A percentile compares a stretch with the other conserved stretches of the same genome.
Conservation (phyloP, 2,113 vertebrate species). For the Rhinogobius similis region DNA sequence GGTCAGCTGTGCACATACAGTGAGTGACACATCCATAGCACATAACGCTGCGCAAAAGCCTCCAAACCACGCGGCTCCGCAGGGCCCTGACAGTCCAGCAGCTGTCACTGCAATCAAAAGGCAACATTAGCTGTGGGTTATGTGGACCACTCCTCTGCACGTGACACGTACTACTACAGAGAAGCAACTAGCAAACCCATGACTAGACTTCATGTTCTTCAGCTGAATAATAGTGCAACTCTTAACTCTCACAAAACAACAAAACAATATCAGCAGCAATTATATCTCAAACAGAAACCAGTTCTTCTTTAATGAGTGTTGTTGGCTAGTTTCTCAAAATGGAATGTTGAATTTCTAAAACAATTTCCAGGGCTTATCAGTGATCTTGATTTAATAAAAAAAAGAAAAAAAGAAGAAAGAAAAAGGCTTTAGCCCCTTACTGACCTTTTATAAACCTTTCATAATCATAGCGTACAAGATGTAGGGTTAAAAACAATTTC, state of each 20-base stretch:
- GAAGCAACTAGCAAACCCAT: constrained; percentile 32
- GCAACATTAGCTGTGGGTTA: constrained; percentile 69
- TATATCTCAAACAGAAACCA: background rate
- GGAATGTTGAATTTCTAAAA: no score
- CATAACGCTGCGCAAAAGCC: constrained; percentile 42
- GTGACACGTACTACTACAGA: constrained; percentile 55
- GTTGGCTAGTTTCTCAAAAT: no score
- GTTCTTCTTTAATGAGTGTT: no score
- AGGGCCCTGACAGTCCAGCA: constrained; percentile 70
- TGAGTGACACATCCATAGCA: constrained; percentile 64
- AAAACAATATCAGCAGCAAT: background rate
- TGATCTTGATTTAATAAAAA: no score
- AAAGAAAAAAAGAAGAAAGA: no score
- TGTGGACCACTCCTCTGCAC: constrained; percentile 42
- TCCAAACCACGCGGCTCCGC: constrained; percentile 45
- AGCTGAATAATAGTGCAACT: no score
- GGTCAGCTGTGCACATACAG: constrained; percentile 30
- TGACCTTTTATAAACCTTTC: no score
- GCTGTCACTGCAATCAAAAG: constrained; percentile 74
- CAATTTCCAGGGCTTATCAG: no score
- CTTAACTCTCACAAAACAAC: background rate
- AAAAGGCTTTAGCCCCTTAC: background rate
- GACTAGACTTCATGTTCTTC: constrained; percentile 31
- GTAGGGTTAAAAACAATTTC: constrained; percentile 19
- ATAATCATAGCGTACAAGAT: background rate